Evolutionary conservation across 2,888 invertebrate genomes (phyloP), one percentile per base, ranked within the genome.

Genomic region (Incurvaria masculella): DNA sequence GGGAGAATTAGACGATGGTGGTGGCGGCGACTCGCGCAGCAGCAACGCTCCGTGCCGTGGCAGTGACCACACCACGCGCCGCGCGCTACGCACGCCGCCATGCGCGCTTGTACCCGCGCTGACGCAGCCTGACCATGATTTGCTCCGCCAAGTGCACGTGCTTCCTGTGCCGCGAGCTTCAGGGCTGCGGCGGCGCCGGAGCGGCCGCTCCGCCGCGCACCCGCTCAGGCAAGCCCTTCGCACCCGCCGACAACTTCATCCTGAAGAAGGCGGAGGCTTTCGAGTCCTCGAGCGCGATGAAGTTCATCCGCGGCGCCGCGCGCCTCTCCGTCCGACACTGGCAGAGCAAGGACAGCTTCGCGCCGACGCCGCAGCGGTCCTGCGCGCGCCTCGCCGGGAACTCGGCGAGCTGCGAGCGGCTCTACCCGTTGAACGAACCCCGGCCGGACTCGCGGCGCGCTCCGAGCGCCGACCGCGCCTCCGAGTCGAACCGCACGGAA

Each of bases 81-180:
- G 50, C 48, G 48, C 46, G 23, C 27, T 8, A 39, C 20, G 45
- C 26, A 21, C 23, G 16, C 19, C 14, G n/a, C 39, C 33, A 26
- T 21, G 64, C 39, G 51, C 46, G 50, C 53, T 47, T 43, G 46
- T 43, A 49, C 16, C 42, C 44, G 33, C 51, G 48, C 70, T 73
- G n/a, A 74, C 73, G 72, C 68, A 66, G 62, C 66, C 69, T 69
- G 63, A 68, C 64, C 65, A 86, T 86, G 86, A 83, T 81, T 76
- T 88, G 88, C 74, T 79, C 82, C 60, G 81, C 84, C 78, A 83
- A 87, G 59, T 90, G 90, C 69, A 79, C 79, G 58, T 90, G 90
- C 71, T 83, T 86, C 62, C 79, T 90, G 61, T 90, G 90, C 66
- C 82, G 87, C 55, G 88, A 89, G 66, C 69, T 89, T 58, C 84